Base-by-base conservation (phyloP, 2,113 vertebrate genomes). In the Oncorhynchus mykiss region DNA sequence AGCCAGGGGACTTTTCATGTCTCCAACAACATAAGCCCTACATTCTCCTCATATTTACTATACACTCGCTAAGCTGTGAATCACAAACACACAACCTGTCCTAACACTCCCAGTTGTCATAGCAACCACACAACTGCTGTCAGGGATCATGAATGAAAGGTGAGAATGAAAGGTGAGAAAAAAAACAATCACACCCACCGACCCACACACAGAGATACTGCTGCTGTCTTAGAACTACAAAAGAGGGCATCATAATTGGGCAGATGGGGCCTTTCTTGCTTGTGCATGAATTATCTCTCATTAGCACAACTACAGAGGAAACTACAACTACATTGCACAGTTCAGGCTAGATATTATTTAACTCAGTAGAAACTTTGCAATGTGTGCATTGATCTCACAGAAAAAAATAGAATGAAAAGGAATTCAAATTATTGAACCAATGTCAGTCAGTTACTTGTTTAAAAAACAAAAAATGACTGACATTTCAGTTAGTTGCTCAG, bases 301-400 rank as follows among this genome's bases (percentile, higher is more conserved):
- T 92, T 92, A 87, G 78, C 87, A 92, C 90, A 87, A 82, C 84
- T 85, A 88, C 85, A 87, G 83, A 90, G 78, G 77, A 45, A 45
- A 12, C 8, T 45, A 12, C 39, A 11, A 45, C 39, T 45, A 45
- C 39, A 45, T 45, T 11, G 9, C 39, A 45, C 39, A 12, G 39
- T 45, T 45, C 2, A 45, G 9, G 39, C 39, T 45, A 9, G 9
- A 45, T 45, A 45, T 12, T 2, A 12, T 45, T 7, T 34, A 34
- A 11, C 39, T 45, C 39, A 9, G 39, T 9, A 45, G 39, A 45
- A 45, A 45, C 39, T 2, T 45, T 45, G 8, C 9, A 2, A 45
- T 45, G 9, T 45, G 39, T 9, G 39, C 9, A 45, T 45, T 45
- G 39, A 45, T 9, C 39, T 45, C 39, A 45, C 39, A 45, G 9